These are phyloP conservation scores for Shinisaurus crocodilurus DNA, from an alignment of 2,113 vertebrate genomes.

Conservation along the genomic window DNA sequence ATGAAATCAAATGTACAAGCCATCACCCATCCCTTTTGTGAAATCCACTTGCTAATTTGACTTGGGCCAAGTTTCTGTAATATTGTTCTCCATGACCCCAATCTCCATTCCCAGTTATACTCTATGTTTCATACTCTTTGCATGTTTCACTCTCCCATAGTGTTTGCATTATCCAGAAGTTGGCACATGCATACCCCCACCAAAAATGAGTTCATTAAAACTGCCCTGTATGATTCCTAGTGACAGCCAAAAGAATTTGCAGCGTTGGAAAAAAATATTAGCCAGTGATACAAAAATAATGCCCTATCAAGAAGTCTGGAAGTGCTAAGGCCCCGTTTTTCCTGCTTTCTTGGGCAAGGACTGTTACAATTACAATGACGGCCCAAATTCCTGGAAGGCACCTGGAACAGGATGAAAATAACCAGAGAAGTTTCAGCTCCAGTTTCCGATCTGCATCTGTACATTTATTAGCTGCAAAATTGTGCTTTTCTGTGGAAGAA, in stretches of 20 bases:
- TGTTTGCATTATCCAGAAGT: not conserved
- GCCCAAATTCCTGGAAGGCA: not conserved
- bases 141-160: not conserved
- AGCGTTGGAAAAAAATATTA: conserved; percentile 31
- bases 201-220: conserved; percentile 24
- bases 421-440: conserved; percentile 53
- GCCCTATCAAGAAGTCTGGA: not conserved
- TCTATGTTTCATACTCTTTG: not conserved
- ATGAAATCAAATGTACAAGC: not conserved
- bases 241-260: not conserved
- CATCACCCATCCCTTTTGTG: not conserved
- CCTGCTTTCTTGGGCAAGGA: not conserved
- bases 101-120: not conserved
- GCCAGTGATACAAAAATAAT: conserved; percentile 2
- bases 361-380: not conserved
- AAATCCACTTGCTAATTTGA: not conserved
- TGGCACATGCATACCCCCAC: not conserved
- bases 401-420: conserved; percentile 15
- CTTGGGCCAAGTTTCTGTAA: not conserved
- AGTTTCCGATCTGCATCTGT: conserved; percentile 70
- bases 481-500: conserved; percentile 75
- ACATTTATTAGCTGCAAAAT: conserved; percentile 79
- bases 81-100: not conserved
- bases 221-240: not conserved
- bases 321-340: not conserved